A percentile compares a stretch with the other conserved stretches of the same genome.
These are phyloP conservation scores for Pocillopora damicornis DNA, from an alignment of 64 coral and sea anemone species.

Conservation along the genomic window DNA sequence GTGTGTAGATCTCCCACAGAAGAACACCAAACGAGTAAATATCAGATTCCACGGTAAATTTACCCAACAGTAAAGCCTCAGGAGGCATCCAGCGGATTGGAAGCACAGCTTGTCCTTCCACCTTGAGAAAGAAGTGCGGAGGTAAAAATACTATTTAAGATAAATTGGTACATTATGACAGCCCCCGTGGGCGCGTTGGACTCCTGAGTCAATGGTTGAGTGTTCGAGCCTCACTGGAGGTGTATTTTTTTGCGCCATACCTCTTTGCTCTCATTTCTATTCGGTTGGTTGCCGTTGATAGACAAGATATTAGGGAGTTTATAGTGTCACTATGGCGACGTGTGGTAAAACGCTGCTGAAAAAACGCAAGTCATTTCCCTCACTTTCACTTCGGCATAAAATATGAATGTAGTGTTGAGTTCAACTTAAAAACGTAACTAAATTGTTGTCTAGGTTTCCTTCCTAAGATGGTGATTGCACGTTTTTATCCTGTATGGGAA, in stretches of 20 bases:
- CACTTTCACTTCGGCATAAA: no score
- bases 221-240: not conserved
- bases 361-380: no score
- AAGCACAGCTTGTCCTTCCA: constrained; percentile 80
- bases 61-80: constrained; percentile 82
- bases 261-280: no score
- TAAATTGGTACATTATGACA: not conserved
- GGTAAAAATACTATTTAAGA: not conserved
- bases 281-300: no score
- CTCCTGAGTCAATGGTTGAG: not conserved
- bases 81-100: constrained; percentile 95
- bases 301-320: no score
- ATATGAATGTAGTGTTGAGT: no score
- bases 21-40: constrained; percentile 88
- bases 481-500: no score
- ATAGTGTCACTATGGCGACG: no score
- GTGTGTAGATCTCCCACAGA: constrained; percentile 90
- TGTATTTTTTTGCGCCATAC: not conserved
- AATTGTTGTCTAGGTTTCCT: no score
- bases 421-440: no score
- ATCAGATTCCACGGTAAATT: constrained; percentile 90
- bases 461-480: no score
- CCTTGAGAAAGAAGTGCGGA: constrained; percentile 12
- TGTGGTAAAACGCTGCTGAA: no score
- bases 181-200: constrained; percentile 19